A percentile compares a stretch with the other conserved stretches of the same genome.
These are phyloP conservation scores for Drosophila pseudoobscura DNA, from an alignment of 1,140 invertebrate genomes.

Conservation along the genomic window DNA sequence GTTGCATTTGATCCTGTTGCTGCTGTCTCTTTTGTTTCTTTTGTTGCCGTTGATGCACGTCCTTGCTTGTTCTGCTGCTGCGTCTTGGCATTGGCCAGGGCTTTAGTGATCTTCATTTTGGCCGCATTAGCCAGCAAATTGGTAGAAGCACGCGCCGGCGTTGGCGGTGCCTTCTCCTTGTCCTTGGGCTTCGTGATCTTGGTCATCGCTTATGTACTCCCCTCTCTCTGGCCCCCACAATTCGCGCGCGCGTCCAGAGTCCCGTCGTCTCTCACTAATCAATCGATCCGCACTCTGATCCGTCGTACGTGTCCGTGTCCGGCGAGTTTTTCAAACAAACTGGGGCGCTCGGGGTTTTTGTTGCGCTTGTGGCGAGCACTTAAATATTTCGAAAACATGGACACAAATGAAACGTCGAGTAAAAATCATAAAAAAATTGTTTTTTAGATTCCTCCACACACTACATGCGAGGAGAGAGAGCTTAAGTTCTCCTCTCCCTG, in stretches of 20 bases:
- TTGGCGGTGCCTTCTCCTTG: slow-evolving; percentile 44
- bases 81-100: slow-evolving; percentile 62
- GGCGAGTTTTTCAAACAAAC: slow-evolving; percentile 74
- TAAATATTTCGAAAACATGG: slow-evolving; percentile 62
- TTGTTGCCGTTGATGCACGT: slow-evolving; percentile 25
- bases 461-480: slow-evolving; percentile 43
- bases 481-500: slow-evolving; percentile 11
- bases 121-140: slow-evolving; percentile 68
- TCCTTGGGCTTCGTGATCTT: slow-evolving; percentile 69
- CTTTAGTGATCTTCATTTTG: slow-evolving; percentile 74
- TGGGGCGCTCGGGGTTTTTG: slow-evolving; percentile 41
- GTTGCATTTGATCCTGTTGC: slow-evolving; percentile 11
- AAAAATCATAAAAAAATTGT: slow-evolving; percentile 67
- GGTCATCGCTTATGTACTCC: slow-evolving; percentile 46
- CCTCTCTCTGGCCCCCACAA: neutral
- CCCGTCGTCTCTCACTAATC: neutral
- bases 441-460: slow-evolving; percentile 64
- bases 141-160: slow-evolving; percentile 5
- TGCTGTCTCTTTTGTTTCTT: slow-evolving; percentile 29
- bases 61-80: slow-evolving; percentile 42
- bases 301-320: slow-evolving; percentile 71
- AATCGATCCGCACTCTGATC: slow-evolving; percentile 42
- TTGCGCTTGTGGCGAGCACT: slow-evolving; percentile 37
- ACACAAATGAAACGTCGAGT: slow-evolving; percentile 38
- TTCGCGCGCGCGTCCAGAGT: too few relatives aligned